Base-by-base conservation (phyloP, 2,797 vertebrate genomes). In the Sebastes umbrosus region DNA sequence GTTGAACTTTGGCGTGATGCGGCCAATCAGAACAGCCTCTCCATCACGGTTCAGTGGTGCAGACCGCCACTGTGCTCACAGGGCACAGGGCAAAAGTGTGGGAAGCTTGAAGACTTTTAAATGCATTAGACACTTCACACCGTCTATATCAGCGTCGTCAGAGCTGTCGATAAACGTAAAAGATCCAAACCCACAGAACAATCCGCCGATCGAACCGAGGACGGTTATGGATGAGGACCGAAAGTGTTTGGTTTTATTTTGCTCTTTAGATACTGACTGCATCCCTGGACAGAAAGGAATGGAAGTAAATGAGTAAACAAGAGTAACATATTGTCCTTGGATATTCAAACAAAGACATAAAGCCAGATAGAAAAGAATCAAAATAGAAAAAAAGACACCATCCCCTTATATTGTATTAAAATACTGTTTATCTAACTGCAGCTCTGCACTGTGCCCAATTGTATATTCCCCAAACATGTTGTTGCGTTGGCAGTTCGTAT, bases 11-110 rank as follows among this genome's bases (percentile, higher is more conserved):
- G 66, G 22, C 46, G 2, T 20, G 63, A 50, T 24, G 70, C 9
- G 31, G 57, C 24, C 69, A 27, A 31, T 85, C 58, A 59, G 32
- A 81, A 10, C 36, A 8, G 29, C 12, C 24, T 29, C 54, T 50
- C 59, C 3, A 16, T 29, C 67, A 24, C 14, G 1, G 50, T 31
- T 74, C 72, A 29, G 39, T 10, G 31, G 31, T 10, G 4, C 74
- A 54, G 36, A 18, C 64, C 3, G 29, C 52, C n/a, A 12, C 71
- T 29, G 32, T 8, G 36, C 22, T 65, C 59, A 5, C 1, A 1
- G 79, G 68, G 58, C 81, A 88, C 59, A 82, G 82, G 82, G 2
- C 77, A 75, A 25, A 78, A 2, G 10, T 20, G 59, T 34, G 59
- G 34, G n/a, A 24, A 29, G 57, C 58, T 24, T 4, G 24, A 62